Evolutionary conservation across 2,113 vertebrate species (phyloP).

Genomic region (Ciconia boyciana): DNA sequence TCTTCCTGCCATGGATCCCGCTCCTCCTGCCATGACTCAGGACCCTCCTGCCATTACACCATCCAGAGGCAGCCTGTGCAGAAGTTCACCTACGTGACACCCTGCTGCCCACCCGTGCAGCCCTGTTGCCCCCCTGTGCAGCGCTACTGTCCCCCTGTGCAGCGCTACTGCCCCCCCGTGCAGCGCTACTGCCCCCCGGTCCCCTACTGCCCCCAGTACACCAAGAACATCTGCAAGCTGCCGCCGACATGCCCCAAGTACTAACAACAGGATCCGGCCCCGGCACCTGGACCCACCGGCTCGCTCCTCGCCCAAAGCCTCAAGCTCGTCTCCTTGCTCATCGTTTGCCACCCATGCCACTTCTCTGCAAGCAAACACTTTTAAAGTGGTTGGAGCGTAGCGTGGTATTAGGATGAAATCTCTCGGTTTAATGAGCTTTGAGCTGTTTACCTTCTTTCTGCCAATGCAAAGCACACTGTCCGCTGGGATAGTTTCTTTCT

Average conservation of each 20-base stretch:
- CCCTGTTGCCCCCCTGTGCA: neutral
- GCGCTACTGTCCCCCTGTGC: neutral
- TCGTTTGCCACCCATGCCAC: rapidly evolving
- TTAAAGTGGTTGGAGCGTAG: rapidly evolving
- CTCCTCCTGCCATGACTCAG: neutral
- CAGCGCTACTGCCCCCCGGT: neutral
- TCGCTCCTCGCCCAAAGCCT: rapidly evolving
- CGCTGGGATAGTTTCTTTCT: neutral
- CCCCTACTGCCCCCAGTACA: neutral
- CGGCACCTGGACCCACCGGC: rapidly evolving
- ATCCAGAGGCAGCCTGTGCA: neutral
- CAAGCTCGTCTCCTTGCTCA: rapidly evolving
- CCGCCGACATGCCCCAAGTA: neutral
- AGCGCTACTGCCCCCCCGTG: neutral
- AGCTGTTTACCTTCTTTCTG: neutral
- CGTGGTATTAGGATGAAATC: neutral
- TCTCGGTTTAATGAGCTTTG: neutral
- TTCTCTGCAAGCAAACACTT: neutral
- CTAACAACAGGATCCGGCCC: neutral
- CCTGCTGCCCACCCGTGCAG: neutral
- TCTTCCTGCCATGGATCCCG: neutral
- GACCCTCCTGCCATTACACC: neutral
- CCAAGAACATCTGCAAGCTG: neutral
- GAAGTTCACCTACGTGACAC: neutral
- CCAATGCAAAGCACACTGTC: rapidly evolving